Percentiles rank a stretch among this genome's conserved stretches.
phyloP scores from a whole-genome alignment of 2,113 vertebrate genomes.

The Cyanoderma ruficeps region DNA sequence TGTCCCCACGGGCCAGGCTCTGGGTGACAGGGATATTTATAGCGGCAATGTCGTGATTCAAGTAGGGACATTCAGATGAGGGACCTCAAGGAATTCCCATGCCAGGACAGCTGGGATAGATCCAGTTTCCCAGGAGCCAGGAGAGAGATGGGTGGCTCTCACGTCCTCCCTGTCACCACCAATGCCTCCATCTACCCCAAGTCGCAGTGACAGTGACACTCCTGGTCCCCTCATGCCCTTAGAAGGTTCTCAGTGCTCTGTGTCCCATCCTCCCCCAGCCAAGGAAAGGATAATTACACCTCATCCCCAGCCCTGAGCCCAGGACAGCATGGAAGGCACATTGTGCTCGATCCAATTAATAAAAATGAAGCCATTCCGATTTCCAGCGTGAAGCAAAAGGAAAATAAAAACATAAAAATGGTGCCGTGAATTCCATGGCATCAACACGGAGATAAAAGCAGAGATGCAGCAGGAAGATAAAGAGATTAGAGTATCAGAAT shows the following conservation, averaged over 20 bases:
- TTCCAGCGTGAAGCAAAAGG: background rate
- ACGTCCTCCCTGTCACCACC: background rate
- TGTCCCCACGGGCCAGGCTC: background rate
- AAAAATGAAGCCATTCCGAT: background rate
- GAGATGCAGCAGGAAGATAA: conserved; percentile 51
- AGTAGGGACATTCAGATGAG: background rate
- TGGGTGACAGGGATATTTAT: conserved; percentile 11
- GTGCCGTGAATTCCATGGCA: background rate
- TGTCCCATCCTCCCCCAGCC: background rate
- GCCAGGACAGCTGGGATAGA: conserved; percentile 39
- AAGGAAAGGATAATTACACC: background rate
- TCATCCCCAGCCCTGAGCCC: background rate
- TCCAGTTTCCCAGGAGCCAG: conserved; percentile 22
- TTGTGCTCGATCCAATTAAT: rapidly evolving
- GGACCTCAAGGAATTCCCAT: conserved; percentile 24
- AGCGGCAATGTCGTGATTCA: background rate
- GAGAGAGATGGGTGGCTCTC: background rate
- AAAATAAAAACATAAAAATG: background rate
- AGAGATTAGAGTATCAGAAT: conserved; percentile 8
- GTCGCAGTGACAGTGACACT: rapidly evolving
- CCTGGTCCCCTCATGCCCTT: background rate
- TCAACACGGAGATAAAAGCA: background rate
- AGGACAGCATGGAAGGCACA: rapidly evolving
- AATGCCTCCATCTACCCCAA: background rate
- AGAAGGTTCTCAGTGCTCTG: background rate